Evolutionary conservation across 2,888 invertebrate genomes (phyloP), one percentile per base, ranked within the genome.

Genomic region (Thymelicus lineola): DNA sequence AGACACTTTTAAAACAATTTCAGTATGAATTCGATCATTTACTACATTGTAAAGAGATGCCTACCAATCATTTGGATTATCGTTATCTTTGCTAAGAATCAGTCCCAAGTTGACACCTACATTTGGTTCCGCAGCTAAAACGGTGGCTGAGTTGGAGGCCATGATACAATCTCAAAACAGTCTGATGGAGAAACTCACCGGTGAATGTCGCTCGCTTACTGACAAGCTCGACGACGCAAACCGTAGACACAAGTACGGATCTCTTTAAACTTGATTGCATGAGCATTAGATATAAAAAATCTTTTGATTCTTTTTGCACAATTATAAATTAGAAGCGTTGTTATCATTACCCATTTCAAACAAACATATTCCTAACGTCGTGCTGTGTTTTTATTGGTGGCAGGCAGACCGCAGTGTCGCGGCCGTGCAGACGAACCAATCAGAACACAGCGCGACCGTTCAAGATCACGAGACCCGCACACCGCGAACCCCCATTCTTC

Each of bases 131-230:
- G 88, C 96, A 97, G 97, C 96, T 95, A 96, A 96, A 94, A 97
- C 97, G 88, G 97, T 97, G 94, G 96, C 96, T 94, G 97, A 97
- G 94, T 96, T 98, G 94, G 97, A 97, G 95, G 95, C 96, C 91
- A 96, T 97, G 96, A 96, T 98, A 94, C 96, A 96, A 94, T 97
- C 96, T 94, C 97, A 98, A 96, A 97, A 97, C 95, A 96, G 96
- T 95, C 97, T 97, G 96, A 97, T 97, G 96, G 97, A 97, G 95
- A 97, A 97, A 96, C 96, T 98, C 94, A 97, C 97, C 88, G 95
- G 95, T 88, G 97, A 98, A 95, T 97, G 97, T 95, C 97, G 97
- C 95, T 95, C 95, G 93, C 96, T 98, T 93, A 97, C 97, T 88
- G 95, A 96, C 94, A 97, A 97, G 95, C 96, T 98, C 95, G 97